These are phyloP conservation scores for Gymnocheta viridis DNA, from an alignment of 2,888 invertebrate species.

Conservation along the genomic window DNA sequence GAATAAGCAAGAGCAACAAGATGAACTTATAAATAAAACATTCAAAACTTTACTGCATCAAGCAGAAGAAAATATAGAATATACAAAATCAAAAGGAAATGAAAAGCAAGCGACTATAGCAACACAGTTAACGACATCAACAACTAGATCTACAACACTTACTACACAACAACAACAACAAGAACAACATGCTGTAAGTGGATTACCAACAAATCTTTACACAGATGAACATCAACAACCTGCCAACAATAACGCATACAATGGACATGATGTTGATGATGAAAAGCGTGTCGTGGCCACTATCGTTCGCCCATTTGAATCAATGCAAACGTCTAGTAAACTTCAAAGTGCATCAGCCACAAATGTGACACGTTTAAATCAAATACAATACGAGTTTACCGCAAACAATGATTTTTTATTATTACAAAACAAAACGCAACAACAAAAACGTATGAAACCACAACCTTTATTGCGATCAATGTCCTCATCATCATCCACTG, in stretches of 20 bases:
- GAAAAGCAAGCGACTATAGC: slow-evolving; percentile 48
- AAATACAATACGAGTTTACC: not conserved
- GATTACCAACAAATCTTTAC: not conserved
- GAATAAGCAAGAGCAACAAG: slow-evolving; percentile 45
- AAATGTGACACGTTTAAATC: slow-evolving; percentile 72
- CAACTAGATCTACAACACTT: not conserved
- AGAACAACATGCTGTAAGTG: not conserved
- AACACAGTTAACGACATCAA: slow-evolving; percentile 39
- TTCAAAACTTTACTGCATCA: slow-evolving; percentile 15
- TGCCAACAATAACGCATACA: not conserved
- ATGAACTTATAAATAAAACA: slow-evolving; percentile 43
- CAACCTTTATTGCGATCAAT: slow-evolving; percentile 57
- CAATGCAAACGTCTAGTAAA: slow-evolving; percentile 26
- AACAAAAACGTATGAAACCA: slow-evolving; percentile 30
- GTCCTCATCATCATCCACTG: slow-evolving; percentile 41
- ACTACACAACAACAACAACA: not conserved
- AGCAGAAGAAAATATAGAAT: slow-evolving; percentile 60
- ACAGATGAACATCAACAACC: not conserved
- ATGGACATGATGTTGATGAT: not conserved
- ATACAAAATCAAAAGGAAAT: slow-evolving; percentile 56
- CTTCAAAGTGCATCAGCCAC: slow-evolving; percentile 30
- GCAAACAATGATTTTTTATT: slow-evolving; percentile 41
- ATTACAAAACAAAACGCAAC: slow-evolving; percentile 44
- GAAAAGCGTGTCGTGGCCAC: not conserved
- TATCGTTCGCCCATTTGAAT: not conserved